Evolutionary conservation across 2,888 invertebrate species (phyloP), one percentile per base, ranked within the genome.

Genomic region (Aporophyla lueneburgensis): DNA sequence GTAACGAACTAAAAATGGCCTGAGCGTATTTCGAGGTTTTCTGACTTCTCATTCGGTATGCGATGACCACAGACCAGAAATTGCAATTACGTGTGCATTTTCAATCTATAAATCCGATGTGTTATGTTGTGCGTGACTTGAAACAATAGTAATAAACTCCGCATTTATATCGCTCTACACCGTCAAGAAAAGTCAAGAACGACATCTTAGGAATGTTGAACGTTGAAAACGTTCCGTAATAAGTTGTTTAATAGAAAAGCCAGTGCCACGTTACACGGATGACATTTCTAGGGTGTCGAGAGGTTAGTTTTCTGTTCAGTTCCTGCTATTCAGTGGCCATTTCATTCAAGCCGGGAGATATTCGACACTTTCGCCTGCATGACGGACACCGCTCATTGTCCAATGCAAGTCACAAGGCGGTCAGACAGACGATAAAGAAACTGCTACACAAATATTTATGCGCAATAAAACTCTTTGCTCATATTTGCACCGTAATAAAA

Each of bases 391-490:
- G 33, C 21, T 56, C 53, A 59, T 69, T 69, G 59, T 63, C 33
- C 67, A 61, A 33, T 70, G 24, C 43, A 46, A 63, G 33, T 51
- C 68, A 67, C 59, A 61, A 79, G 66, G 69, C 78, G 76, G 79
- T 62, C 76, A 83, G 72, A 69, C 76, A 56, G 24, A 66, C 69
- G 53, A 81, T 84, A 83, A 81, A 79, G 70, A 77, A 71, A 81
- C 82, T 73, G 84, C 87, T 81, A 84, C 74, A 74, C 74, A 79
- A 86, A 87, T 84, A 82, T 87, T 84, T 80, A 83, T 74, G 81
- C 68, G 46, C 67, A 80, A 83, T 82, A 77, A 84, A 85, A 80
- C 58, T 78, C 58, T 72, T 69, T 54, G 49, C 24, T 59, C 53
- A 61, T 27, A 46, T 27, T 66, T 51, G n/a, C 7, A 43, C 24